Base-by-base conservation (phyloP, 2,113 vertebrate genomes). In the Pterocles orientalis region DNA sequence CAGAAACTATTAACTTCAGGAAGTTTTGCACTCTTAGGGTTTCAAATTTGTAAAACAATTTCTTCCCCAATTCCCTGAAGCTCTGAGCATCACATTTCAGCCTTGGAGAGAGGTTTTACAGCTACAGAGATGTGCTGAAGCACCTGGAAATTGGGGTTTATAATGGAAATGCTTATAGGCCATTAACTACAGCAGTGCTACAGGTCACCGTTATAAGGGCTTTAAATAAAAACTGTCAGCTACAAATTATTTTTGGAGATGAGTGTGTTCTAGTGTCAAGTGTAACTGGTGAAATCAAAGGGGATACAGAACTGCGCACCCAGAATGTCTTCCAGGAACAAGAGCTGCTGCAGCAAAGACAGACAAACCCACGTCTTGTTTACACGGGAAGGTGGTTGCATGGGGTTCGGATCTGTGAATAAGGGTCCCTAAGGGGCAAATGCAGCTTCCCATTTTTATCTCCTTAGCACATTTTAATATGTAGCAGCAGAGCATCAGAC, bases 211-310 rank as follows among this genome's bases (percentile, higher is more conserved):
- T 86, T 72, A 85, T 84, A 93, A 93, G 82, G 78, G 83, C 88
- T 96, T 97, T 96, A 95, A 97, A 95, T 95, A 95, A 95, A 96
- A 95, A 87, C 60, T 73, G 94, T 72, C 90, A 89, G 94, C 91
- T 56, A 84, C 94, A 95, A 96, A 96, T 97, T 94, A 95, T 95
- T 96, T 89, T 86, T 91, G 89, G 88, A 87, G 89, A 93, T 66
- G 91, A 91, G 82, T 56, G 57, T 76, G 85, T 84, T 88, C 85
- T 41, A 28, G 73, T 93, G 91, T 94, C 90, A 91, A 95, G 87
- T 77, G 47, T 43, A 94, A 90, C 87, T 56, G 70, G 80, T 71
- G 78, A 88, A 95, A 94, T 92, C 91, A 94, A 90, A 92, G 70
- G 73, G 88, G 70, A 69, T 79, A 5, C 47, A 82, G 90, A 82